Conservation (phyloP, 2,888 invertebrate genomes). For the Orthosia gracilis region DNA sequence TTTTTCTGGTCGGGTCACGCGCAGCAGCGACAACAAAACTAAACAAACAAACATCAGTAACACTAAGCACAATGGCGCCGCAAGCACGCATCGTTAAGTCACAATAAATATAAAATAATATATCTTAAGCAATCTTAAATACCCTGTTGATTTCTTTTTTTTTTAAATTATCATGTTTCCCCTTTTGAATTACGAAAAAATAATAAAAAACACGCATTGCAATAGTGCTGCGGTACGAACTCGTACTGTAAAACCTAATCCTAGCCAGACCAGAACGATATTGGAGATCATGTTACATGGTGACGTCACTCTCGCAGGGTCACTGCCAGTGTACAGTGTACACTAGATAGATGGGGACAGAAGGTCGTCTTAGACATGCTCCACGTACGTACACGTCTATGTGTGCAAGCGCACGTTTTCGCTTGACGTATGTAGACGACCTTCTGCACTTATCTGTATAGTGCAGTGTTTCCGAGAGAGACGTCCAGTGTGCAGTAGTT, state of each 20-base stretch:
- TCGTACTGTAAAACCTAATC: conserved; percentile 60
- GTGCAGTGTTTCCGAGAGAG: conserved; percentile 17
- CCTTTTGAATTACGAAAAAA: conserved; percentile 78
- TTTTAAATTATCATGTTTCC: conserved; percentile 78
- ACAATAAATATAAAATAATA: conserved; percentile 89
- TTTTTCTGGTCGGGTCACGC: conserved; percentile 27
- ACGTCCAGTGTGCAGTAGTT: conserved; percentile 5
- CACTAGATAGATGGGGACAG: neutral
- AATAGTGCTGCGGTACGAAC: conserved; percentile 69
- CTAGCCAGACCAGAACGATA: conserved; percentile 66
- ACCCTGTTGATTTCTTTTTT: conserved; percentile 90
- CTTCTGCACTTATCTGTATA: neutral
- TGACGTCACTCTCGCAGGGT: conserved; percentile 42
- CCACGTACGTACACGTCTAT: neutral
- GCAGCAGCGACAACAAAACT: conserved; percentile 53
- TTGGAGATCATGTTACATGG: conserved; percentile 68
- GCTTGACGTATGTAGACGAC: neutral
- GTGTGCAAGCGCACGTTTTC: no score
- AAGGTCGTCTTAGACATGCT: no score
- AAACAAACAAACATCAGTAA: conserved; percentile 77
- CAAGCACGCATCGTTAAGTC: conserved; percentile 75
- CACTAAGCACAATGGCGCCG: conserved; percentile 78
- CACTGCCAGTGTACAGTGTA: conserved; percentile 4
- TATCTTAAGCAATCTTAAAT: conserved; percentile 91
- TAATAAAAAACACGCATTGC: conserved; percentile 63